These are phyloP conservation scores for Takifugu flavidus DNA, from an alignment of 2,113 vertebrate genomes.

Conservation along the genomic window DNA sequence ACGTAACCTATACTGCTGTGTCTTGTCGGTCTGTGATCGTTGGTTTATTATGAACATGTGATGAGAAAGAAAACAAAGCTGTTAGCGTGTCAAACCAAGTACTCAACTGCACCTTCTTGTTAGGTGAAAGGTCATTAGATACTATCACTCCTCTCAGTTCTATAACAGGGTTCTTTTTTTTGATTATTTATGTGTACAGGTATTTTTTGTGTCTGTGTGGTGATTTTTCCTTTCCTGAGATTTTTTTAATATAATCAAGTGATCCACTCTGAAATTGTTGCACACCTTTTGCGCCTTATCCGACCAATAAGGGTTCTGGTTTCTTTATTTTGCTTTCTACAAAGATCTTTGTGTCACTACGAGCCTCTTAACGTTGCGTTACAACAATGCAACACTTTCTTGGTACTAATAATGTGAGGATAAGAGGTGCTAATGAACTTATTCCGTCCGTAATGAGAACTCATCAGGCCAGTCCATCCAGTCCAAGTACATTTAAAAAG, in stretches of 20 bases:
- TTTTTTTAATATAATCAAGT: slow-evolving; percentile 32
- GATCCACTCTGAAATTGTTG: slow-evolving; percentile 31
- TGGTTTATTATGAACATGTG: too few relatives aligned
- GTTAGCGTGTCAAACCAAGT: neutral
- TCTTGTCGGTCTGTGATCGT: too few relatives aligned
- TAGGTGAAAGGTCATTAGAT: slow-evolving; percentile 26
- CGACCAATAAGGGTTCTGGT: slow-evolving; percentile 29
- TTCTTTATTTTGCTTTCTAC: slow-evolving; percentile 27
- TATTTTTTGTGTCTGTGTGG: slow-evolving; percentile 26
- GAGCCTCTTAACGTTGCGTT: slow-evolving; percentile 35
- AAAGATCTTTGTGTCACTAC: slow-evolving; percentile 25
- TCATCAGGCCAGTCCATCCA: too few relatives aligned
- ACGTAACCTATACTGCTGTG: too few relatives aligned
- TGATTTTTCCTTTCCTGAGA: slow-evolving; percentile 42
- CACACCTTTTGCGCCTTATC: slow-evolving; percentile 62
- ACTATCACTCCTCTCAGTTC: slow-evolving; percentile 22
- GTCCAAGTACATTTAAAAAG: too few relatives aligned
- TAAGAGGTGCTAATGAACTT: too few relatives aligned
- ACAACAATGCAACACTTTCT: slow-evolving; percentile 30
- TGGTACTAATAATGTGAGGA: slow-evolving; percentile 38
- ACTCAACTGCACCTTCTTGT: slow-evolving; percentile 13
- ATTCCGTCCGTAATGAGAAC: too few relatives aligned
- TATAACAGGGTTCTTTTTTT: slow-evolving; percentile 20
- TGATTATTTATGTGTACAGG: slow-evolving; percentile 19
- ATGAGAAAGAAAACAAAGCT: neutral